Evolutionary conservation across 23 tunicate genomes (phyloP).

Genomic region (Halocynthia roretzi): DNA sequence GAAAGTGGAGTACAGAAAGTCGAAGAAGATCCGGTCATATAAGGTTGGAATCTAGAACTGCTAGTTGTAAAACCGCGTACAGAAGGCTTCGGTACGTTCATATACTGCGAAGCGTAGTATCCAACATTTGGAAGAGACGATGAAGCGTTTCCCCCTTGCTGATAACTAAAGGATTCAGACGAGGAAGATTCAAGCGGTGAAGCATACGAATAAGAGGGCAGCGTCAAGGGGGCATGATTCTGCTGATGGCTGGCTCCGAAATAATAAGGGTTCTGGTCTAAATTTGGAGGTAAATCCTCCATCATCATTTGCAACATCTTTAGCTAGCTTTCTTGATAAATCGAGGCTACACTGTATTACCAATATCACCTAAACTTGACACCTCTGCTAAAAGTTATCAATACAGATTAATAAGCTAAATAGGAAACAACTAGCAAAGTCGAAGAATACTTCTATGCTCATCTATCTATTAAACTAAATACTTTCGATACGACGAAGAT

Average conservation of each 20-base stretch:
- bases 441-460: too few relatives aligned
- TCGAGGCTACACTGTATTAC: background rate
- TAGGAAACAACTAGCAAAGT: too few relatives aligned
- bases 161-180: background rate
- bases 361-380: background rate
- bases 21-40: too few relatives aligned
- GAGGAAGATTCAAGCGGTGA: background rate
- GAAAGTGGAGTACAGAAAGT: too few relatives aligned
- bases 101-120: too few relatives aligned
- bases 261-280: background rate
- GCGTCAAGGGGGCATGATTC: background rate
- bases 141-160: too few relatives aligned
- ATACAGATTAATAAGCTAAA: background rate
- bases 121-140: too few relatives aligned
- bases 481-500: background rate
- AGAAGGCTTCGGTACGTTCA: too few relatives aligned
- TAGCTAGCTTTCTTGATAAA: background rate
- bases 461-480: too few relatives aligned
- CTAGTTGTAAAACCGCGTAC: too few relatives aligned
- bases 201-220: background rate
- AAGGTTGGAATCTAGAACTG: too few relatives aligned
- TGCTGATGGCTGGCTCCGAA: background rate
- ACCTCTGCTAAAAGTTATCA: background rate
- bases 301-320: slow-evolving; percentile 27
- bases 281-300: slow-evolving; percentile 11